phyloP scores from a whole-genome alignment of 1,140 invertebrate genomes.

The Nautilus pompilius region DNA sequence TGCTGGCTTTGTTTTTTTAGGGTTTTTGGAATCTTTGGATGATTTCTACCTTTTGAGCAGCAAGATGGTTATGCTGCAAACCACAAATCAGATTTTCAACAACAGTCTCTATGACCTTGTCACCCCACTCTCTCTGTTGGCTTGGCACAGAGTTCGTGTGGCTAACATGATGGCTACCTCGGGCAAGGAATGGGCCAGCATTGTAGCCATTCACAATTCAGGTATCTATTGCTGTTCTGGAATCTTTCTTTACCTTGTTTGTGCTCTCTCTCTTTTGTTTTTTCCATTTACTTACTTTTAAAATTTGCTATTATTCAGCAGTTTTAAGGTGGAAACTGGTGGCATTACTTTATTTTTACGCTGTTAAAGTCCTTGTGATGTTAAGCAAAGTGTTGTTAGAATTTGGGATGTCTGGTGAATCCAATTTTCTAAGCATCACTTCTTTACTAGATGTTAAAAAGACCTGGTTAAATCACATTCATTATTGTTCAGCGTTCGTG shows the following conservation, averaged over 20 bases:
- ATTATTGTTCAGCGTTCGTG: too few relatives aligned
- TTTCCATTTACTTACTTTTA: too few relatives aligned
- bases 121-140: conserved; percentile 35
- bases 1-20: conserved; percentile 20
- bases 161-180: conserved; percentile 49
- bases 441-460: too few relatives aligned
- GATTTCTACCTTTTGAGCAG: conserved; percentile 51
- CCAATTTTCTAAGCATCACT: too few relatives aligned
- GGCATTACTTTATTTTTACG: too few relatives aligned
- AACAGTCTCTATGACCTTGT: conserved; percentile 36
- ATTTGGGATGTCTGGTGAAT: too few relatives aligned
- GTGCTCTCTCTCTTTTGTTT: background rate
- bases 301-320: too few relatives aligned
- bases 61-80: conserved; percentile 50
- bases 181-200: conserved; percentile 42
- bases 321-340: too few relatives aligned
- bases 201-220: conserved; percentile 44
- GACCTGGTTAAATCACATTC: too few relatives aligned
- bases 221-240: conserved; percentile 19
- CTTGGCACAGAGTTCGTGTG: conserved; percentile 48
- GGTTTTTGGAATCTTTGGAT: conserved; percentile 51
- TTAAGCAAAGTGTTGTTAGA: too few relatives aligned
- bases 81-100: conserved; percentile 52
- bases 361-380: too few relatives aligned
- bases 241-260: background rate